Conservation (phyloP, 1,140 invertebrate species). For the Uloborus diversus region DNA sequence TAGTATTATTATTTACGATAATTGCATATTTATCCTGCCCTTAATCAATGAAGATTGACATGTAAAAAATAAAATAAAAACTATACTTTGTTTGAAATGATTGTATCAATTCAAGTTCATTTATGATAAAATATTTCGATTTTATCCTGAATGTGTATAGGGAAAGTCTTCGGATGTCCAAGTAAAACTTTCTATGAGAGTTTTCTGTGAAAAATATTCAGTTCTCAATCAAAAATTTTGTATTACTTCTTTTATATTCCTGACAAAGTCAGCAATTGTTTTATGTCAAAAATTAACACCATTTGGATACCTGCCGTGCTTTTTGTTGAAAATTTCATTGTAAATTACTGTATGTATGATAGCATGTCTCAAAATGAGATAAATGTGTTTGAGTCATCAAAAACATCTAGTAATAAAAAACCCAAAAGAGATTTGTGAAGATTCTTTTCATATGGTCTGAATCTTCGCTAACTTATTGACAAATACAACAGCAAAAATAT, state of each 20-base stretch:
- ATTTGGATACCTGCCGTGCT: constrained; percentile 28
- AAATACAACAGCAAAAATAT: constrained; percentile 43
- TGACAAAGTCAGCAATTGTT: constrained; percentile 10
- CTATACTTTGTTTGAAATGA: neutral
- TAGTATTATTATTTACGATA: constrained; percentile 20
- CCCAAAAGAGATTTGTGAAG: constrained; percentile 39
- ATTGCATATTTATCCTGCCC: constrained; percentile 51
- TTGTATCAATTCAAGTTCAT: neutral
- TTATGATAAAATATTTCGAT: too few species aligned
- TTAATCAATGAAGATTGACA: constrained; percentile 2
- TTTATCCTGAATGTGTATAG: constrained; percentile 39
- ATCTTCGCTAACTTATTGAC: constrained; percentile 52
- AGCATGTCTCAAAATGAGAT: constrained; percentile 10
- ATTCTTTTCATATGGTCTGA: constrained; percentile 44
- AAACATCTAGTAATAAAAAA: constrained; percentile 19
- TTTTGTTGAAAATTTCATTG: constrained; percentile 26
- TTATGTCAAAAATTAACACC: constrained; percentile 14
- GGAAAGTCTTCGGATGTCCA: constrained; percentile 39
- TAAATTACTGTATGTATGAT: constrained; percentile 33
- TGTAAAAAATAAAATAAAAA: neutral
- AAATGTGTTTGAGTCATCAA: constrained; percentile 34
- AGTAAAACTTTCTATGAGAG: constrained; percentile 37
- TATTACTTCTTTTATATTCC: constrained; percentile 24
- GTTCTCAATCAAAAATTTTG: constrained; percentile 33
- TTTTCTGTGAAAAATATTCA: constrained; percentile 35